These are phyloP conservation scores for Lucilia sericata DNA, from an alignment of 1,140 invertebrate genomes.

Conservation along the genomic window DNA sequence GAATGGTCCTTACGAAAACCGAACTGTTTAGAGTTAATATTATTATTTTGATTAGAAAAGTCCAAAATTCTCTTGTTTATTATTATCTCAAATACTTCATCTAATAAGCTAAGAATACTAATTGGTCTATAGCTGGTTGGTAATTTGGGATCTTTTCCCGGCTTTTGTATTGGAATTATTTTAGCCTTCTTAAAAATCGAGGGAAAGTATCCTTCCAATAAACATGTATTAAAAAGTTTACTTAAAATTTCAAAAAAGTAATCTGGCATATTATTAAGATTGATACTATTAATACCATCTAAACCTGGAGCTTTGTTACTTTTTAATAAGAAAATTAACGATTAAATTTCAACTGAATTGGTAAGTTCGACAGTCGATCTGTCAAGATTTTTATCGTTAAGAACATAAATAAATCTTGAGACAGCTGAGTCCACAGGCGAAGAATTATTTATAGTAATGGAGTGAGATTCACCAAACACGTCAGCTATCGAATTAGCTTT, in stretches of 20 bases:
- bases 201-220: background rate
- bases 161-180: background rate
- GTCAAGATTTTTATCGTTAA: background rate
- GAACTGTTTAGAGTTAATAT: background rate
- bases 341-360: background rate
- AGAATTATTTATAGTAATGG: background rate
- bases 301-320: background rate
- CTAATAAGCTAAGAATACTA: background rate
- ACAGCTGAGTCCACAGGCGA: background rate
- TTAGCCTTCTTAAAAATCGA: background rate
- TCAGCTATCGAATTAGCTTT: background rate
- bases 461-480: background rate
- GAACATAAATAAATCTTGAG: no score
- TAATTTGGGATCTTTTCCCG: background rate
- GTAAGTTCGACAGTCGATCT: background rate
- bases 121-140: slow-evolving; percentile 10
- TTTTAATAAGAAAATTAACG: background rate
- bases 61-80: background rate
- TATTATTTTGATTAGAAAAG: background rate
- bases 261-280: background rate
- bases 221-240: slow-evolving; percentile 1
- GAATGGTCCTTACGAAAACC: slow-evolving; percentile 10
- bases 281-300: background rate
- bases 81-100: slow-evolving; percentile 9
- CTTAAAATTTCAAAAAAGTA: background rate